Evolutionary conservation across 2,113 vertebrate species (phyloP).

Genomic region (Cryptoleucopteryx plumbea): DNA sequence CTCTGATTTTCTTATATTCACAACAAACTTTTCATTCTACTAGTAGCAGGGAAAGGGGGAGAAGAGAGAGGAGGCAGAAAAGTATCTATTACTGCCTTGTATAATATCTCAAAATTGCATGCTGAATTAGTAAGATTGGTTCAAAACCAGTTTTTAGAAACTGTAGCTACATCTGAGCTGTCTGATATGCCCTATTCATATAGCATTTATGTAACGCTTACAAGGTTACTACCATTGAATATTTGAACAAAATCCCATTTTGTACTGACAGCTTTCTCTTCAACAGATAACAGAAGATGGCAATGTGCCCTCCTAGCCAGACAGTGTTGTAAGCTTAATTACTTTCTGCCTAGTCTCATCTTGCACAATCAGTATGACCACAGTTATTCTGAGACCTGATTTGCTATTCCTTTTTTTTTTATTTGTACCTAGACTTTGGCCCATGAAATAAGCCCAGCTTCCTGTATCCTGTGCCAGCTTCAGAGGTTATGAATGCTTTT

Average conservation of each 20-base stretch:
- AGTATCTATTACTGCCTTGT: neutral
- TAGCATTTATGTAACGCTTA: neutral
- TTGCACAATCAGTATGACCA: neutral
- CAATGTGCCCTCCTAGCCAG: neutral
- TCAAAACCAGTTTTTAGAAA: neutral
- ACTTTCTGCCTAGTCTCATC: neutral
- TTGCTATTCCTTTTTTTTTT: neutral
- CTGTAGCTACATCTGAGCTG: neutral
- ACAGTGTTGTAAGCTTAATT: neutral
- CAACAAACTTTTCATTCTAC: neutral
- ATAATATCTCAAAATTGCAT: neutral
- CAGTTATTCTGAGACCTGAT: neutral
- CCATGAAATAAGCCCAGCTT: neutral
- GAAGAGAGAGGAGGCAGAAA: neutral
- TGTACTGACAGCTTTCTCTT: neutral
- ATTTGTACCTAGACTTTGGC: neutral
- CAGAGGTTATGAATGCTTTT: neutral
- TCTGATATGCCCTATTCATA: neutral
- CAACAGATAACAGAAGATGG: neutral
- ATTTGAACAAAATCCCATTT: constrained; percentile 1
- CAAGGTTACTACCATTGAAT: neutral
- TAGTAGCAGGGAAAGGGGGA: neutral
- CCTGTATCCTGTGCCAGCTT: neutral
- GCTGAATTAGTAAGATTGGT: neutral
- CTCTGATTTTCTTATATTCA: neutral